Base-by-base conservation (phyloP, 2,797 vertebrate genomes). In the Eulemur albifrons region DNA sequence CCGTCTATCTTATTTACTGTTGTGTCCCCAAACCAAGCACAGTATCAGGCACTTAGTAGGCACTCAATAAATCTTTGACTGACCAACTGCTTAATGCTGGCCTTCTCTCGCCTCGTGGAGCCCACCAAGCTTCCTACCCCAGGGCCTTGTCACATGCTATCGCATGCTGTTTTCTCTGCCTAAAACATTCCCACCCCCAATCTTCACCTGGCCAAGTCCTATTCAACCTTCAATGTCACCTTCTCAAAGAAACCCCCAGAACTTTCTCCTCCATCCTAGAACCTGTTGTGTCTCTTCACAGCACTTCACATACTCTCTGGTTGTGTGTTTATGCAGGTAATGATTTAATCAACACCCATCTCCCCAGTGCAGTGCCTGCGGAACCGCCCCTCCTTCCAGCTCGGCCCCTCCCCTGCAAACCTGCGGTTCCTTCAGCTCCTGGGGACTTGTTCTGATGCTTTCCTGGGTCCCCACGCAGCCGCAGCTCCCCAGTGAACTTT, bases 171-270 rank as follows among this genome's bases (percentile, higher is more conserved):
- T 73, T 77, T 59, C 79, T 57, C 73, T 73, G 40, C 61, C 38
- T 83, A 32, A 70, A 86, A 54, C 27, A 85, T 17, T 18, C 65
- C 50, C 50, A 75, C 15, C 7, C n/a, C 45, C 15, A 15, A n/a
- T 32, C 67, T 88, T 65, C 9, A 15, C 45, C 72, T 52, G 15
- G 52, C 57, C 50, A 93, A 84, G 50, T 63, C 45, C 65, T 63
- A 43, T 23, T 67, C 57, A 30, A 35, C n/a, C 43, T 92, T 79
- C 61, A 45, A 14, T 1, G 5, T 57, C 69, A 57, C 4, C 48
- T 77, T 61, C 48, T 77, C 84, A 65, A n/a, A 96, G 88, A 92
- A 94, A 82, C 38, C 25, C 61, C 81, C 43, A 83, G 72, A 95
- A 90, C 61, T 63, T 77, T 94, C 85, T 94, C 65, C 13, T 2